These are phyloP conservation scores for Drosophila neotestacea DNA, from an alignment of 2,888 invertebrate genomes.

Conservation along the genomic window DNA sequence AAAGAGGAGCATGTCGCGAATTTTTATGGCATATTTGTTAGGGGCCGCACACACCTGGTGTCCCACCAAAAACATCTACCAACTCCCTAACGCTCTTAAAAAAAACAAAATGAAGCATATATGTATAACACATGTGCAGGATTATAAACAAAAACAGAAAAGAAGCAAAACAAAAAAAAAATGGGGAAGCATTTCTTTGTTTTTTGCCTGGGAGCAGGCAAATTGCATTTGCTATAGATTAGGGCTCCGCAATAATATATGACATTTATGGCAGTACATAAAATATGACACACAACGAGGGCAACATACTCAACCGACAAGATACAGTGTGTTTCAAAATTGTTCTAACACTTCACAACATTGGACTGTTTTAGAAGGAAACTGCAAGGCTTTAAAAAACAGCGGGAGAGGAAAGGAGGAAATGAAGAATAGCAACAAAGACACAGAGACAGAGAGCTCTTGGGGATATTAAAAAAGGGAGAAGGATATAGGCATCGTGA, in stretches of 20 bases:
- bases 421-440: neutral
- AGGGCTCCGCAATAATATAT: constrained; percentile 62
- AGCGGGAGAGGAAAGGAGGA: neutral
- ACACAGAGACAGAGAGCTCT: neutral
- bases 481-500: neutral
- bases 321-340: constrained; percentile 12
- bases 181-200: constrained; percentile 53
- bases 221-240: constrained; percentile 76
- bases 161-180: constrained; percentile 16
- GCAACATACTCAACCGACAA: constrained; percentile 1
- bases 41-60: constrained; percentile 11
- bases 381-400: neutral
- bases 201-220: constrained; percentile 50
- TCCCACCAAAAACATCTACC: neutral
- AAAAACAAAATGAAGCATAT: constrained; percentile 67
- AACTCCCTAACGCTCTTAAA: constrained; percentile 23
- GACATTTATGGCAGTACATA: constrained; percentile 72
- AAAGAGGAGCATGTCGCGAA: constrained; percentile 46
- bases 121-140: constrained; percentile 67
- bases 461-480: neutral
- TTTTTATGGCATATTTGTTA: constrained; percentile 53
- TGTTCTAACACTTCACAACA: neutral
- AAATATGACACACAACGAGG: constrained; percentile 47
- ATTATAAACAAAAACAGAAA: constrained; percentile 50
- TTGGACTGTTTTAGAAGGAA: neutral